Percentiles rank a stretch among this genome's conserved stretches.
phyloP scores from a whole-genome alignment of 1,140 invertebrate genomes.

The Megathymus violae region DNA sequence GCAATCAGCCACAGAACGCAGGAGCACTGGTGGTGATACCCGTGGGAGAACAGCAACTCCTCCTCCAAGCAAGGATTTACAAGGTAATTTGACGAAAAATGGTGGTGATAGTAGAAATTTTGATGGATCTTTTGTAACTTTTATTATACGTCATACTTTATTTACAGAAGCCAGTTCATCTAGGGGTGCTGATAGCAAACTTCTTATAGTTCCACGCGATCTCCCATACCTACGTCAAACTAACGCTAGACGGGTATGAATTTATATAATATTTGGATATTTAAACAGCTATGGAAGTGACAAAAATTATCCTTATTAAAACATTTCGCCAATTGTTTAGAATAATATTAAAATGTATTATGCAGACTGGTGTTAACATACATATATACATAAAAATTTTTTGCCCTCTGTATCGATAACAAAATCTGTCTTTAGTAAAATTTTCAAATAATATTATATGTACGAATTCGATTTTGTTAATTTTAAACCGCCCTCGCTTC shows the following conservation, averaged over 20 bases:
- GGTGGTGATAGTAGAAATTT: background rate
- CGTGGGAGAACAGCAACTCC: slow-evolving; percentile 57
- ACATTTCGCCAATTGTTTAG: too few species aligned
- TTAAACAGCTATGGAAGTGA: too few species aligned
- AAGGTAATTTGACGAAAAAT: slow-evolving; percentile 53
- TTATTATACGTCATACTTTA: slow-evolving; percentile 19
- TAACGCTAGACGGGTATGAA: slow-evolving; percentile 73
- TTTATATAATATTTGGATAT: too few species aligned
- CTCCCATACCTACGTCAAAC: slow-evolving; percentile 79
- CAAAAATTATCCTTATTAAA: too few species aligned
- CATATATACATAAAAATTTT: too few species aligned
- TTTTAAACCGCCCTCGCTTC: too few species aligned
- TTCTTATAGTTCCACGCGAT: slow-evolving; percentile 75
- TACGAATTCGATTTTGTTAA: too few species aligned
- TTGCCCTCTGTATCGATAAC: too few species aligned
- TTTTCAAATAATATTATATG: too few species aligned
- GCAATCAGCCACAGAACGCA: slow-evolving; percentile 52
- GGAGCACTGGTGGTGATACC: slow-evolving; percentile 47
- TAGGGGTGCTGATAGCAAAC: slow-evolving; percentile 69
- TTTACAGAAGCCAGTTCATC: slow-evolving; percentile 75
- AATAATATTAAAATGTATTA: too few species aligned
- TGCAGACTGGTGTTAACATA: too few species aligned
- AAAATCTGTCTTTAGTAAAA: too few species aligned
- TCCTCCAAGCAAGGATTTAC: slow-evolving; percentile 66
- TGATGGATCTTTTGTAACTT: background rate